Conservation (phyloP, 2,888 invertebrate genomes). For the Scaptodrosophila latifasciaeformis region DNA sequence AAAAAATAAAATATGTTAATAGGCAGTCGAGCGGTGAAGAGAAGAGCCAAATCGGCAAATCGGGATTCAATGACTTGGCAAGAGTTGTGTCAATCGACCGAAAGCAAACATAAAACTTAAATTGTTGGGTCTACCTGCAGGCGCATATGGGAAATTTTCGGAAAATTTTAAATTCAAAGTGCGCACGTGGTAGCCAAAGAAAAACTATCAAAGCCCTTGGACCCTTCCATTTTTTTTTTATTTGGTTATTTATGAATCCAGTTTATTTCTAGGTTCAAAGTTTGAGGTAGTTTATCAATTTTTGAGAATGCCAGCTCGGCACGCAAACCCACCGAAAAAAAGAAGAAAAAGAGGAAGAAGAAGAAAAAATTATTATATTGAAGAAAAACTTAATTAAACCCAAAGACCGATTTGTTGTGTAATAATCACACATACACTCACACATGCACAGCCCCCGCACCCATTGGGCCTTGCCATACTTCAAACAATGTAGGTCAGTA, state of each 20-base stretch:
- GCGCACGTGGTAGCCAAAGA: background rate
- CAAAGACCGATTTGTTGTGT: conserved; percentile 36
- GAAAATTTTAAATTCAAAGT: conserved; percentile 21
- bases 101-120: background rate
- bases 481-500: conserved; percentile 53
- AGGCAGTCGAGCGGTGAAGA: background rate
- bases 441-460: conserved; percentile 10
- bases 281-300: conserved; percentile 19
- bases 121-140: conserved; percentile 23
- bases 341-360: too few relatives aligned
- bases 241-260: conserved; percentile 43
- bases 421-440: conserved; percentile 4
- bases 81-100: conserved; percentile 28
- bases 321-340: conserved; percentile 30
- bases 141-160: conserved; percentile 13
- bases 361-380: too few relatives aligned
- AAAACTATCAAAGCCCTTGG: too few relatives aligned
- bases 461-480: background rate
- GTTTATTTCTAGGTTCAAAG: conserved; percentile 1
- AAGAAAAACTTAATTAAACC: conserved; percentile 61
- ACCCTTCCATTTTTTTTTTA: conserved; percentile 19
- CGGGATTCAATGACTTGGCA: conserved; percentile 34
- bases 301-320: conserved; percentile 36
- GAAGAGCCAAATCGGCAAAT: conserved; percentile 5
- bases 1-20: conserved; percentile 25